Base-by-base conservation (phyloP, 64 coral and sea anemone species). In the Porites lutea region DNA sequence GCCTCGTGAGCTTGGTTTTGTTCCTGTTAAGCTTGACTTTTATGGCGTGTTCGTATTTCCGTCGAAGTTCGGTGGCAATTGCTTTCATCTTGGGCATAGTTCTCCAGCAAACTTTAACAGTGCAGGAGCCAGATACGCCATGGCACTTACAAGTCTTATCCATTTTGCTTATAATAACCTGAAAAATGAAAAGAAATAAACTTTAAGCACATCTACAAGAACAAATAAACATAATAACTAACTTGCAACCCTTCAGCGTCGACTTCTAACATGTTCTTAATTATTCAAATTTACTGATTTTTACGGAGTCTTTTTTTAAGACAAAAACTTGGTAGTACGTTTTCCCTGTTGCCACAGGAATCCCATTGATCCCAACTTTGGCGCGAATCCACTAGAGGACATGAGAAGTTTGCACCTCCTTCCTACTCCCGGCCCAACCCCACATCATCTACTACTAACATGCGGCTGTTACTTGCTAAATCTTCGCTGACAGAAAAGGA, bases 71-170 rank as follows among this genome's bases (percentile, higher is more conserved):
- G 20, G 71, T 44, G 16, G 92, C 88, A 3, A 97, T 88, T 21
- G 59, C 8, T 2, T 11, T 49, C 86, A 97, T 93, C 6, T 90
- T 93, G 4, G 95, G 88, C 95, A 97, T 97, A 2, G 93, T 90
- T 9, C 81, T 73, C 95, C 95, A 97, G 59, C 95, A 97, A 5
- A 97, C 66, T 59, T 64, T 59, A n/a, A 90, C 85, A 9, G 95
- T 88, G n/a, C 95, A 97, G 2, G 95, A 94, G 4, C 92, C 75
- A 9, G 95, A 97, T 8, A 97, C 92, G 0, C 95, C 95, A 16
- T 97, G 95, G 23, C 95, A 97, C 72, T 91, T 97, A 72, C 95
- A 97, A 59, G 61, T 94, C 77, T 94, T 97, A 16, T 16, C 67
- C 95, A 94, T 97, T 65, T 91, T 94, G 75, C 94, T 92, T 61